Percentiles rank a stretch among this genome's conserved stretches.
Evolutionary conservation across 2,113 vertebrate species (phyloP).

Genomic region (Pomatostomus ruficeps): DNA sequence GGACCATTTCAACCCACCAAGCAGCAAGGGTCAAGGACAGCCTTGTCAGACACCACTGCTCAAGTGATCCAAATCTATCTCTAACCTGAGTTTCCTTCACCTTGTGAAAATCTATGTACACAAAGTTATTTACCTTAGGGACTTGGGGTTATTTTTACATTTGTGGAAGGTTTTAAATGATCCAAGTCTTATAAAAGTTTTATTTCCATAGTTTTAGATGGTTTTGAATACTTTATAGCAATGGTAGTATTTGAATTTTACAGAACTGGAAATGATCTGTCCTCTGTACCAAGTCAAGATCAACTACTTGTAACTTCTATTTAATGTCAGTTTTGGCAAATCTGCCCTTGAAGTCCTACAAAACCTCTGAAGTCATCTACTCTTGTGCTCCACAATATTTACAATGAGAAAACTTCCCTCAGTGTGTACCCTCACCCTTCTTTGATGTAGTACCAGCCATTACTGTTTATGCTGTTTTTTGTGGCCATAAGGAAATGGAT

Average conservation of each 20-base stretch:
- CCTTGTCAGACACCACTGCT: neutral
- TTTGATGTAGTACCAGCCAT: neutral
- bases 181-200: neutral
- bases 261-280: neutral
- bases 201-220: neutral
- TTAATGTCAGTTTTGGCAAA: neutral
- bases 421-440: neutral
- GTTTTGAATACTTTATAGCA: neutral
- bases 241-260: neutral
- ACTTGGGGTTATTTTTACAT: neutral
- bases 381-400: neutral
- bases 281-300: neutral
- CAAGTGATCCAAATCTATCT: neutral
- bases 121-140: neutral
- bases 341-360: neutral
- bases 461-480: neutral
- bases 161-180: neutral
- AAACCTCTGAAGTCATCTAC: neutral
- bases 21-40: neutral
- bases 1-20: neutral
- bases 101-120: neutral
- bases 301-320: neutral
- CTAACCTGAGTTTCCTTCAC: neutral
- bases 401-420: neutral
- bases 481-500: neutral